Base-by-base conservation (phyloP, 2,888 invertebrate species). In the Polydrusus tereticollis region DNA sequence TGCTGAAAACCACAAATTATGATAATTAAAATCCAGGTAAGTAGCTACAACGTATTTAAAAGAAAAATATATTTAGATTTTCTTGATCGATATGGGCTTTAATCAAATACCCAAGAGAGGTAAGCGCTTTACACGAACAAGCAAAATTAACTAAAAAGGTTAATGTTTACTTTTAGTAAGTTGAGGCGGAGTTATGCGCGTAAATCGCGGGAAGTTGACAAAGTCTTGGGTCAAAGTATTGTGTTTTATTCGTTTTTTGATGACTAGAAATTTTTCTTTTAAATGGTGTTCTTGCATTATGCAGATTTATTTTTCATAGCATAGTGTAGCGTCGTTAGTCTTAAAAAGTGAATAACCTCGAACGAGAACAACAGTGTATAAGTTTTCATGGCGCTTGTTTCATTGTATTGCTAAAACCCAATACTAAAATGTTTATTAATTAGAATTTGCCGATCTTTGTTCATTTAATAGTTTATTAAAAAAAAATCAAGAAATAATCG, bases 101-200 rank as follows among this genome's bases (percentile, higher is more conserved):
- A 29, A 55, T 55, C 29, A 55, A 18, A 55, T 55, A 29, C 2
- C 18, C 29, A 29, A 29, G 18, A 29, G 23, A 10, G 21, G 29
- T 55, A 29, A 16, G 52, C 52, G 23, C 16, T 29, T 16, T 29
- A 12, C 52, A 55, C 52, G 52, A 55, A 55, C 52, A 55, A 18
- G 18, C 29, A 16, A 55, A 55, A 3, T 55, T 55, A 55, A 29
- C 2, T 29, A 14, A 29, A 29, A 55, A 29, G 52, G 52, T 29
- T 18, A 55, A 55, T 55, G 29, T 55, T 55, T 55, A 55, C 29
- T 50, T 55, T 55, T 29, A 23, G 5, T 55, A 55, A 29, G 29
- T 55, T 55, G 10, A 2, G 52, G 52, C 16, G 52, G 52, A 29
- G 26, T 52, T 7, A 8, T 18, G 29, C 29, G 7, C n/a, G 16